Conservation (phyloP, 2,113 vertebrate species). For the Poecile atricapillus region DNA sequence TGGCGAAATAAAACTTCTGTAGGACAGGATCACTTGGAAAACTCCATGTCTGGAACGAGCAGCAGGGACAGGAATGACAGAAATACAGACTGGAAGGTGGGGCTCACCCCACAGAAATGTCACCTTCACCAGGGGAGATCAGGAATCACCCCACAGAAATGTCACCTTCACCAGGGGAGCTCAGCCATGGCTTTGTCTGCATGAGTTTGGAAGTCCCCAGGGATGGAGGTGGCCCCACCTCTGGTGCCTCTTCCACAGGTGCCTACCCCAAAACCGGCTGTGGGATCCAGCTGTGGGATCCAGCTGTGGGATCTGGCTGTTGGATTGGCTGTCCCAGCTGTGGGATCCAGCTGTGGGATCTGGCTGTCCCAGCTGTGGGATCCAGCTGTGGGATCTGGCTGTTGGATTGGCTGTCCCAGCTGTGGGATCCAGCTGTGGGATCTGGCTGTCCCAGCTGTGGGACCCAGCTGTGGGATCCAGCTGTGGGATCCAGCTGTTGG, state of each 20-base stretch:
- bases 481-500: neutral
- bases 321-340: too few species aligned
- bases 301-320: neutral
- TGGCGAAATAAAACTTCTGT: neutral
- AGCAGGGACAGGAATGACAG: neutral
- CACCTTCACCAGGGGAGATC: too few species aligned
- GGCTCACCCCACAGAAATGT: neutral
- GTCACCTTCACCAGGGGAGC: too few species aligned
- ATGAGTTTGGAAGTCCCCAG: neutral
- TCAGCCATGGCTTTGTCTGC: fast-evolving
- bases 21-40: neutral
- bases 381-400: neutral
- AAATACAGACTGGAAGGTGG: neutral
- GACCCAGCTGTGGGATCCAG: too few species aligned
- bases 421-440: neutral
- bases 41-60: neutral
- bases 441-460: fast-evolving
- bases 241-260: neutral
- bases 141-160: too few species aligned
- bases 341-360: neutral
- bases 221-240: neutral
- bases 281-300: neutral
- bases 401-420: neutral
- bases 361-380: neutral
- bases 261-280: fast-evolving